Evolutionary conservation across 2,888 invertebrate genomes (phyloP).

Genomic region (Anthoptus insignis): DNA sequence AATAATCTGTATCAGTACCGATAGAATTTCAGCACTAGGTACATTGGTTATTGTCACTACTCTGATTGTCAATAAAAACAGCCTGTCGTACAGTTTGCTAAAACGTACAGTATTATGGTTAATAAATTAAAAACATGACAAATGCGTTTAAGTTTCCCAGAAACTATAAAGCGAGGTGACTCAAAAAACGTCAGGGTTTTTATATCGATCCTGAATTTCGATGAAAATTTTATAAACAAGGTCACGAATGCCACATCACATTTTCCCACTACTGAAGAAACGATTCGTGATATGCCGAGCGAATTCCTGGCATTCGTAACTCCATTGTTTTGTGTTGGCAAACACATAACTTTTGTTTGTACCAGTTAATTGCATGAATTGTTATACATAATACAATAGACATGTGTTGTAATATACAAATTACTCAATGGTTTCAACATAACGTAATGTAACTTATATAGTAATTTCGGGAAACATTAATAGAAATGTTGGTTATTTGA

Average conservation of each 20-base stretch:
- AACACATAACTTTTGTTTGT: slow-evolving; percentile 5
- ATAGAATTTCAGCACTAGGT: no score
- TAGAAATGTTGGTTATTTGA: not conserved
- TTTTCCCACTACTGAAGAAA: not conserved
- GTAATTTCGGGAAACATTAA: not conserved
- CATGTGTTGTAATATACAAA: slow-evolving; percentile 2
- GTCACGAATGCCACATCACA: not conserved
- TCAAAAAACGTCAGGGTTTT: not conserved
- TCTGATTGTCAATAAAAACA: not conserved
- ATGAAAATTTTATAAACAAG: not conserved
- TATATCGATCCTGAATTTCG: not conserved
- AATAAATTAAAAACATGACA: not conserved
- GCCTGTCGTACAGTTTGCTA: no score
- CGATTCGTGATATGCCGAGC: slow-evolving; percentile 5
- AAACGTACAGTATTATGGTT: no score
- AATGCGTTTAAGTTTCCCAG: not conserved
- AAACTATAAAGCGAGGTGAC: not conserved
- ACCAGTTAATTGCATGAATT: slow-evolving; percentile 9
- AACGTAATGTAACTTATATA: not conserved
- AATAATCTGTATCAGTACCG: no score
- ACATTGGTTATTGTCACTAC: not conserved
- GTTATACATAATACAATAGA: slow-evolving; percentile 8
- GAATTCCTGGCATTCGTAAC: slow-evolving; percentile 7
- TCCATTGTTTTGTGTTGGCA: slow-evolving; percentile 5
- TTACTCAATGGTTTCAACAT: slow-evolving; percentile 6